Evolutionary conservation across 2,113 vertebrate species (phyloP), one percentile per base, ranked within the genome.

Genomic region (Toxotes chatareus): DNA sequence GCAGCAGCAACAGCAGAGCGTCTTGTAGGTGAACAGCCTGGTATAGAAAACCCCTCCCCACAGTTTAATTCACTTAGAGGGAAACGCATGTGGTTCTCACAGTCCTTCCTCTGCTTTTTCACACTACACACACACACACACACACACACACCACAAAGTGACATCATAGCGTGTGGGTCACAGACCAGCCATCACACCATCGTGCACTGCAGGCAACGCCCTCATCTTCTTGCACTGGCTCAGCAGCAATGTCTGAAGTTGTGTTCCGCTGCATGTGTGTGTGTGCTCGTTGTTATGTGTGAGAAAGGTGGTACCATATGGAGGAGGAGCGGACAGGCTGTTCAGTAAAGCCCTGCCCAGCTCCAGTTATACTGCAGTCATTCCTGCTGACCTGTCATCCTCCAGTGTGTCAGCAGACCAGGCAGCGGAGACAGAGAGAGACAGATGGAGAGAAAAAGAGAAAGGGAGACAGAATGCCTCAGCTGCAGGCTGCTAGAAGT

Each of bases 361-460:
- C 88, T 89, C 76, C 88, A 62, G 56, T 73, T 80, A 34, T 86
- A 73, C 89, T 90, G 88, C 92, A 92, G 87, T 90, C 85, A 64
- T 79, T 90, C 87, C 88, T 93, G 89, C 91, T 92, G 92, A 91
- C 89, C 88, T 67, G 82, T 85, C 88, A 86, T 88, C 84, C 80
- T 40, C 64, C 76, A 74, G 88, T 53, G 76, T 88, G 89, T 84
- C 80, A 80, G 84, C 65, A 61, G 86, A 47, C 27, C 53, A 73
- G 83, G 57, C 53, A 60, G 68, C 75, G 73, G 60, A 86, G 59
- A 55, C 73, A 27, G 23, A 62, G 4, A 9, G 77, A 60, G 11
- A 64, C 12, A 32, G 31, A 66, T 6, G 53, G 42, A 79, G 62
- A 66, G 14, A 17, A 14, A 46, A 49, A 17, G 34, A 53, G 17